Percentiles rank a stretch among this genome's conserved stretches.
Evolutionary conservation across 2,113 vertebrate species (phyloP).

Genomic region (Lipophrys pholis): DNA sequence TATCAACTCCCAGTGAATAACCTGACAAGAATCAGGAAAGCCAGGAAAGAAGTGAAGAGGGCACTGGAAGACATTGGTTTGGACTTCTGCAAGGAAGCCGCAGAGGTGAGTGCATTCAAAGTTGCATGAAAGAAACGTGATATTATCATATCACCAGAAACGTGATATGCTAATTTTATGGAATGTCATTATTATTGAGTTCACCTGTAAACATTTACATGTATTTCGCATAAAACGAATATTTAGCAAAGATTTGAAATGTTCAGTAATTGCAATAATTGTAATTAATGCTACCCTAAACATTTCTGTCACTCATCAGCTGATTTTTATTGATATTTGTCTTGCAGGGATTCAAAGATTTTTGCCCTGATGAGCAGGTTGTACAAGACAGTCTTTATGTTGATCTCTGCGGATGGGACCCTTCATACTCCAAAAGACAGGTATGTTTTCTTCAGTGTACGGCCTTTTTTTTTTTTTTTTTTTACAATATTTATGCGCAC

Average conservation of each 20-base stretch:
- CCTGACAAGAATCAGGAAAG: slow-evolving; percentile 96
- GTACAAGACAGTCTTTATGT: slow-evolving; percentile 91
- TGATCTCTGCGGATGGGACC: slow-evolving; percentile 96
- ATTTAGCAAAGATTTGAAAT: too few relatives aligned
- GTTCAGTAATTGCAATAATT: too few relatives aligned
- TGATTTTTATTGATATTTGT: not conserved
- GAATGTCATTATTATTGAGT: too few relatives aligned
- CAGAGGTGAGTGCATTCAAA: slow-evolving; percentile 86
- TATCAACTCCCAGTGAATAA: slow-evolving; percentile 99
- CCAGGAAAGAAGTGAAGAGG: slow-evolving; percentile 97
- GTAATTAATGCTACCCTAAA: not conserved
- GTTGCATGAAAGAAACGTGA: too few relatives aligned
- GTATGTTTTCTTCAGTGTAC: slow-evolving; percentile 73
- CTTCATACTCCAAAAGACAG: slow-evolving; percentile 95
- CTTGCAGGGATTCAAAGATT: slow-evolving; percentile 94
- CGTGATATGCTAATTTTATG: too few relatives aligned
- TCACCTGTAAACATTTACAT: too few relatives aligned
- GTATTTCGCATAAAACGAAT: too few relatives aligned
- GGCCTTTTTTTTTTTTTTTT: too few relatives aligned
- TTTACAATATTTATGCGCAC: not conserved
- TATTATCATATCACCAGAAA: too few relatives aligned
- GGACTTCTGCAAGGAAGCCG: slow-evolving; percentile 96
- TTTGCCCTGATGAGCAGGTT: slow-evolving; percentile 95
- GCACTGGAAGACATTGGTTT: slow-evolving; percentile 97
- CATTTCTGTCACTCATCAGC: too few relatives aligned